Evolutionary conservation across 2,888 invertebrate species (phyloP).

Genomic region (Thereva nobilitata): DNA sequence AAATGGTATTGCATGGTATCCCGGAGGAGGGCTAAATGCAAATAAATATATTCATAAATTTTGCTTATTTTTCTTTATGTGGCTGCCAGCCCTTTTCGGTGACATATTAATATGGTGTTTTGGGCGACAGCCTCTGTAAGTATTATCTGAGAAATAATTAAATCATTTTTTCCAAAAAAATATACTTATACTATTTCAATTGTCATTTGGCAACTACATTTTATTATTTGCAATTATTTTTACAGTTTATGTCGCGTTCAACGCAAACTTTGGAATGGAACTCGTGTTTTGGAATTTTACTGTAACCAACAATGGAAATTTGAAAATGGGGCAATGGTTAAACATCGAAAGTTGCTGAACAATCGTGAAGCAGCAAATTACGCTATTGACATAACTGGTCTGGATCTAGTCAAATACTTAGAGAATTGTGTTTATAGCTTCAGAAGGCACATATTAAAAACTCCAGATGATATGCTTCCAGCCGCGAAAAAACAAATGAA

Average conservation of each 20-base stretch:
- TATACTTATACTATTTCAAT: neutral
- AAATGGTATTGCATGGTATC: slow-evolving; percentile 86
- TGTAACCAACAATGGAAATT: slow-evolving; percentile 92
- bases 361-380: slow-evolving; percentile 68
- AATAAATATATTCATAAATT: slow-evolving; percentile 77
- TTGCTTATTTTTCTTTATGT: slow-evolving; percentile 84
- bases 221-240: slow-evolving; percentile 23
- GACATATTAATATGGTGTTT: slow-evolving; percentile 77
- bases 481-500: slow-evolving; percentile 78
- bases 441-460: slow-evolving; percentile 79
- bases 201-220: too few relatives aligned
- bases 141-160: slow-evolving; percentile 44
- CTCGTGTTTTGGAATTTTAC: slow-evolving; percentile 89
- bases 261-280: slow-evolving; percentile 80
- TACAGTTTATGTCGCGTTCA: slow-evolving; percentile 80
- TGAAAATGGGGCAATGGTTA: slow-evolving; percentile 68
- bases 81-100: slow-evolving; percentile 84
- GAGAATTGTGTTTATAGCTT: slow-evolving; percentile 81
- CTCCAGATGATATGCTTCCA: slow-evolving; percentile 77
- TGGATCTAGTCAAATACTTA: slow-evolving; percentile 83
- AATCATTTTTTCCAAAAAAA: neutral
- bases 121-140: slow-evolving; percentile 88
- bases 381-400: slow-evolving; percentile 66
- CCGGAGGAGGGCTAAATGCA: slow-evolving; percentile 85
- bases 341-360: slow-evolving; percentile 66